These are phyloP conservation scores for Cyprinodon brontotheroides DNA, from an alignment of 2,113 vertebrate genomes.

Conservation along the genomic window DNA sequence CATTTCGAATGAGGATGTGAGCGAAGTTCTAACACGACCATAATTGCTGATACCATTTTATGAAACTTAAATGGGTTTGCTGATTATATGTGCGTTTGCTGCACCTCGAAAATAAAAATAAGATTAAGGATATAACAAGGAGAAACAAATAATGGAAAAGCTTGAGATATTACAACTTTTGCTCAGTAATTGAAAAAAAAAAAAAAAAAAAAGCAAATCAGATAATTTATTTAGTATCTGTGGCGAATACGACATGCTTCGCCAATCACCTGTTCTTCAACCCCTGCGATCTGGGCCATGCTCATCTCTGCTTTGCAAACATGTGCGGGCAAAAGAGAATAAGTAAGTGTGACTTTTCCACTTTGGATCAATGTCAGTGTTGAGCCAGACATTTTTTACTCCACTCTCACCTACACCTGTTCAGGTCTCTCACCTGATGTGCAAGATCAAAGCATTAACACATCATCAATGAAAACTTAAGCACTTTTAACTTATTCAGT, in stretches of 20 bases:
- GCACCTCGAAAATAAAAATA: no score
- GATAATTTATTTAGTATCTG: not conserved
- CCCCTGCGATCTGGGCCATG: slow-evolving; percentile 35
- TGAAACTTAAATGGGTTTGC: no score
- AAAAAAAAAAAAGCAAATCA: not conserved
- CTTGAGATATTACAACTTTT: not conserved
- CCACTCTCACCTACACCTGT: slow-evolving; percentile 12
- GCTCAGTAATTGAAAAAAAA: not conserved
- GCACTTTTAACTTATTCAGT: slow-evolving; percentile 12
- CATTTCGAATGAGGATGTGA: no score
- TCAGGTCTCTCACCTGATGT: slow-evolving; percentile 27
- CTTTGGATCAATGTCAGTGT: slow-evolving; percentile 28
- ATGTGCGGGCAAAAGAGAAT: slow-evolving; percentile 24
- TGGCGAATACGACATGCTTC: not conserved
- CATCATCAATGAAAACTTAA: slow-evolving; percentile 8
- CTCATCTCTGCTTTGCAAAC: slow-evolving; percentile 36
- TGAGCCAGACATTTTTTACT: slow-evolving; percentile 3
- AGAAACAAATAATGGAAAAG: not conserved
- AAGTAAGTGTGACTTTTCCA: slow-evolving; percentile 40
- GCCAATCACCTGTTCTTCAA: slow-evolving; percentile 52
- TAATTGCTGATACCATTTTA: no score
- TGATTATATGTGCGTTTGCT: no score
- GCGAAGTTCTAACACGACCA: no score
- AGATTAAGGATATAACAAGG: no score
- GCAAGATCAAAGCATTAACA: slow-evolving; percentile 20